phyloP scores from a whole-genome alignment of 2,113 vertebrate species.

The Pristiophorus japonicus region DNA sequence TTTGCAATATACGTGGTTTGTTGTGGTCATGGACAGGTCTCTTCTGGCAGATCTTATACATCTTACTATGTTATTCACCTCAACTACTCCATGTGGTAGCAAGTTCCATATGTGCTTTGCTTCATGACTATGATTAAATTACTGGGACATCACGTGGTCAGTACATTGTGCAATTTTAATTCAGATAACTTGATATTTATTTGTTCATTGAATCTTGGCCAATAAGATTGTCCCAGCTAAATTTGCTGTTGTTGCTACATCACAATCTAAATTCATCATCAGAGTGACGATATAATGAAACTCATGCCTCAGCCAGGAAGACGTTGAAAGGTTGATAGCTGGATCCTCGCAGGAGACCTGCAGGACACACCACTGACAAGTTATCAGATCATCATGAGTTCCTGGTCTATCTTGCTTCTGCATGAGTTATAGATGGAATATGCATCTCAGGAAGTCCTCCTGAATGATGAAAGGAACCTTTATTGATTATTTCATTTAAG shows the following conservation, averaged over 20 bases:
- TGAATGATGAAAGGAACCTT: neutral
- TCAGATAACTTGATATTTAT: neutral
- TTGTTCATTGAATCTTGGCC: neutral
- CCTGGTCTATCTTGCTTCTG: neutral
- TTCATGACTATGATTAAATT: neutral
- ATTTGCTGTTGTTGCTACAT: neutral
- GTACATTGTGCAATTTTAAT: neutral
- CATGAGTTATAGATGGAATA: neutral
- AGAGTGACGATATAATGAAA: neutral
- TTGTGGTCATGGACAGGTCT: too few species aligned
- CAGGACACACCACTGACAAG: neutral
- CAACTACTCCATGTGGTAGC: neutral
- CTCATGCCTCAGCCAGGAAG: neutral
- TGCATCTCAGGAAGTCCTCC: neutral
- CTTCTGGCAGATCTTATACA: too few species aligned
- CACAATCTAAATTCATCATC: neutral
- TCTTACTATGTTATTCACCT: too few species aligned
- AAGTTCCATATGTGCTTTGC: neutral
- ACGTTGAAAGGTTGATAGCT: neutral
- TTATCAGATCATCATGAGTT: neutral
- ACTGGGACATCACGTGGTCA: neutral
- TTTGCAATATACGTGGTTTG: too few species aligned
- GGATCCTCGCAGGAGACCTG: neutral
- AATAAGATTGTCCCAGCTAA: neutral
- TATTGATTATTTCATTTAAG: neutral